Base-by-base conservation (phyloP, 2,888 invertebrate species). In the Neoscelio sp. region DNA sequence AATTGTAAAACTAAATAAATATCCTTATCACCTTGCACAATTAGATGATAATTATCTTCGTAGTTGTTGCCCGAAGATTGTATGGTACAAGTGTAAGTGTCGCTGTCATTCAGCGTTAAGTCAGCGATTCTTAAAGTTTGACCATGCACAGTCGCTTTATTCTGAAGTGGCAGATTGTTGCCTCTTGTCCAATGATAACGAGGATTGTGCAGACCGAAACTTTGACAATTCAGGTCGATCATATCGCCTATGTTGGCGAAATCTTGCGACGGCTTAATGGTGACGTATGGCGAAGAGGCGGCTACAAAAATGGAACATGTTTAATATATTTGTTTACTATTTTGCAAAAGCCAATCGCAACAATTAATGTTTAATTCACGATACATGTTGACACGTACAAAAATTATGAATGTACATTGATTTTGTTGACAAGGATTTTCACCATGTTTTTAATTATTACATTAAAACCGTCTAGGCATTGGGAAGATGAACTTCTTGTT, bases 51-150 rank as follows among this genome's bases (percentile, higher is more conserved):
- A 83, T 93, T 93, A 74, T 93, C 92, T 70, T 92, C 91, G 78
- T 92, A 92, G 18, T 89, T 89, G 20, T 92, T 92, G 10, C 90
- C 91, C 2, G 87, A 84, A 17, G 92, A 92, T 60, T 90, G 88
- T 0, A 94, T 95, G 68, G 92, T 92, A 86, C 96, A 96, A 38
- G 93, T 91, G 87, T 96, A 96, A 3, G 92, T 89, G 38, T 95
- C 96, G 20, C 92, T 93, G 89, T 96, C 94, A 64, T 92, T 92
- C 1, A 92, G 89, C 62, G 91, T 90, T 0, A 95, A 92, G 78
- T 92, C 91, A 1, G 89, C 90, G 52, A 96, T 92, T 78, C 93
- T 91, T 40, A 96, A 88, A 50, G 93, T 89, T 20, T 91, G 91
- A 17, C 93, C 94, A 40, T 91, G 91, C 15, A 92, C 92, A 77